Base-by-base conservation (phyloP, 1,140 invertebrate genomes). In the Alviniconcha marisindica region DNA sequence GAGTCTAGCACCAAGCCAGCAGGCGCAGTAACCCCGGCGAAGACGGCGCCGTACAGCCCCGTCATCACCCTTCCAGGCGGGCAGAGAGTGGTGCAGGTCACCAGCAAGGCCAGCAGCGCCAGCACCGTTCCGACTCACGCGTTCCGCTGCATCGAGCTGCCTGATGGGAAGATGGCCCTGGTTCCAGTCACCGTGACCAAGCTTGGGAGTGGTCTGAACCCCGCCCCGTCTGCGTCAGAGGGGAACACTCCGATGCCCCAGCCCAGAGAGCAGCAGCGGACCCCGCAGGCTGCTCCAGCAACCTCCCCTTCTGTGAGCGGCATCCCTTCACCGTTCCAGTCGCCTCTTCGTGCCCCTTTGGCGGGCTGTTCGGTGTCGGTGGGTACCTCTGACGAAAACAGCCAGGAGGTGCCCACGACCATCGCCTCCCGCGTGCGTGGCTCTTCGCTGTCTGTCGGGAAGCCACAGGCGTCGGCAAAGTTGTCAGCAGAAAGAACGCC, bases 71-170 rank as follows among this genome's bases (percentile, higher is more conserved):
- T n/a, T n/a, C n/a, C n/a, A n/a, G n/a, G n/a, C n/a, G n/a, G n/a
- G 3, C 40, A 38, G 7, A 4, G 15, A 14, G 28, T 44, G 1
- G 48, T 78, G 31, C 28, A 38, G 77, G 7, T 71, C 14, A 5
- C 36, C 14, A 71, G 15, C 4, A 40, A 71, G 24, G 69, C 33
- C 3, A 33, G 33, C 63, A 66, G 28, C 21, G 18, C 69, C 28
- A 21, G 31, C 69, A 14, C 33, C 14, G 1, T 5, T 4, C 36
- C 69, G 5, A 7, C 36, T 5, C 33, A 40, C 18, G 36, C 69
- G 10, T 78, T 60, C 77, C 44, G 77, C 21, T 60, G 51, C n/a
- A 31, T 78, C 28, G 31, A 31, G 21, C 21, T 78, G 51, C 28
- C 0, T 54, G 77, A 78, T 38, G 77, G 77, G 3, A 33, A 40